Percentiles rank a stretch among this genome's conserved stretches.
Conservation (phyloP, 2,888 invertebrate genomes). For the Geophilus truncorum region DNA sequence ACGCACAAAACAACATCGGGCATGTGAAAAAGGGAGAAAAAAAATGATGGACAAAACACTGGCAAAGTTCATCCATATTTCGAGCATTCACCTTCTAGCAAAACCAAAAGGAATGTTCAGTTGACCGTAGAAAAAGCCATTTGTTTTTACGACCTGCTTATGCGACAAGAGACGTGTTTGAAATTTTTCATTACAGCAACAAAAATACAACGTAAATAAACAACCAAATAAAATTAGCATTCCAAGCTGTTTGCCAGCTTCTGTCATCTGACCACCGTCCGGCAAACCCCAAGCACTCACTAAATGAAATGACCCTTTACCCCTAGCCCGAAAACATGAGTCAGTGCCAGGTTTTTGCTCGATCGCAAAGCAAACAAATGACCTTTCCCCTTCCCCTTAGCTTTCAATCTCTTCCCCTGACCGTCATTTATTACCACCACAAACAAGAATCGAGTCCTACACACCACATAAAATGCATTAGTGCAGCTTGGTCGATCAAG, state of each 20-base stretch:
- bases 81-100: not conserved
- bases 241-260: too few species aligned
- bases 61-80: not conserved
- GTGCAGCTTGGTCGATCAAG: conserved; percentile 20
- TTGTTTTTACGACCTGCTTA: not conserved
- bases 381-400: conserved; percentile 7
- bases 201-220: not conserved
- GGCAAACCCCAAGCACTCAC: not conserved
- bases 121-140: not conserved
- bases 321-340: not conserved
- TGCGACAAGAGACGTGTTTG: not conserved
- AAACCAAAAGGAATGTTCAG: not conserved
- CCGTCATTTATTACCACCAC: conserved; percentile 14
- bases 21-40: too few species aligned
- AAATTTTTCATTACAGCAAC: not conserved
- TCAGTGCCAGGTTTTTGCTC: not conserved
- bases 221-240: not conserved
- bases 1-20: not conserved
- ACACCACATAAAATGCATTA: conserved; percentile 19
- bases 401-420: conserved; percentile 17
- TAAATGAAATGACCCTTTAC: not conserved
- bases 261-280: not conserved
- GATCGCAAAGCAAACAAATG: conserved; percentile 8
- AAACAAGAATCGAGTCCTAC: not conserved
- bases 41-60: not conserved